Evolutionary conservation across 2,888 invertebrate species (phyloP), one percentile per base, ranked within the genome.

Genomic region (Xestia ashworthii): DNA sequence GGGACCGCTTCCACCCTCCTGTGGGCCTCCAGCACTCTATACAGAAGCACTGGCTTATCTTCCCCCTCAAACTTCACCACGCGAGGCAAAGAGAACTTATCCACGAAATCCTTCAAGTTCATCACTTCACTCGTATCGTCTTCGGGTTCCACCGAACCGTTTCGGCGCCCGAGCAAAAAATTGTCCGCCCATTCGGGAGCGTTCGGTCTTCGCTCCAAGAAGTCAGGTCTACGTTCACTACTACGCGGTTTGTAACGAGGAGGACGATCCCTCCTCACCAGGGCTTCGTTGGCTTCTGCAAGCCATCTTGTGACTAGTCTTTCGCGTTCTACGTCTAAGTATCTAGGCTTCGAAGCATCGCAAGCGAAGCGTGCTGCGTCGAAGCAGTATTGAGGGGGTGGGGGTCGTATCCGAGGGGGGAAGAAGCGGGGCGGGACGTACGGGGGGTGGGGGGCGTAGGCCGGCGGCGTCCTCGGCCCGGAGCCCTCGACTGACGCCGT

Each of bases 1-100:
- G 97, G 97, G 74, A 97, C 97, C 16, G 97, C 97, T 91, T 97
- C 97, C 83, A 98, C 97, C 88, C 97, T 96, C 90, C 97, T 96
- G 89, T 97, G 97, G 80, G 97, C 97, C 89, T 97, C 97, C 89
- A 97, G 95, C 87, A 97, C 97, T 87, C 97, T 95, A 90, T 97
- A 98, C 90, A 98, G 93, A 84, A 98, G 94, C 92, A 98, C 95
- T 76, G 97, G 97, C 91, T 97, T 97, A 80, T 97, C 97, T 85
- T 96, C 95, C 71, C 97, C 97, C 71, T 96, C 97, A 60, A 97
- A 95, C 89, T 96, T 95, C 87, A 97, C 97, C 46, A 97, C 97
- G 78, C 97, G 95, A 9, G 97, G 97, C 84, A 97, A 92, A 46
- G 97, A 97, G 90, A 97, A 97, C 93, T 97, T 96, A 89, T 97